Evolutionary conservation across 2,113 vertebrate genomes (phyloP), one percentile per base, ranked within the genome.

Genomic region (Catharus minimus): DNA sequence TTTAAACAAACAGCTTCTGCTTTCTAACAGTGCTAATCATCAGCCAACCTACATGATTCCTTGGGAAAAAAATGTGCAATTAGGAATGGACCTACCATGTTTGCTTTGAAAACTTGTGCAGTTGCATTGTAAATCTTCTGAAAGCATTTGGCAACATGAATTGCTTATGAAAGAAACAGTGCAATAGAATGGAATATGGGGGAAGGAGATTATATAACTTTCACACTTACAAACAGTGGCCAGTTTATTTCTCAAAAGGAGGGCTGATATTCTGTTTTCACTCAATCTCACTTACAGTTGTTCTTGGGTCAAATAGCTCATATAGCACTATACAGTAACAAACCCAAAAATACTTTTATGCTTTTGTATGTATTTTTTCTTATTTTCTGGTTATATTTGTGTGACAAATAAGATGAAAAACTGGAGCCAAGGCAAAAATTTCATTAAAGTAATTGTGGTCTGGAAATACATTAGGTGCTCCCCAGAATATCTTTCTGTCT

Each of bases 71-170:
- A 73, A 11, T 14, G 11, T 22, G 23, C 41, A 49, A 30, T 88
- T 86, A 81, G 84, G 90, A 93, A 87, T 11, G 15, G 16, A 50
- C 23, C 27, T 81, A 52, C 41, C 30, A 30, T 49, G 71, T 85
- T 84, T 80, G 47, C 58, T 90, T 86, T 68, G 69, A 94, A 84
- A 94, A 78, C 24, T 41, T 76, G 11, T 23, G 3, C 15, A 72
- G 33, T 61, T 75, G 53, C 52, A 44, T 21, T 44, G 24, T 28
- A 75, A 73, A 89, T 71, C 58, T 95, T 83, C 77, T 89, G 87
- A 94, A 95, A 96, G 60, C 23, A 55, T 86, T 47, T 78, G 61
- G 65, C 52, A 92, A 23, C 23, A 44, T 26, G 56, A 82, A 75
- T 44, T 88, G 30, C 53, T 93, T 76, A 44, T 77, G 61, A 75